Evolutionary conservation across 2,113 vertebrate genomes (phyloP).

Genomic region (Cheilinus undulatus): DNA sequence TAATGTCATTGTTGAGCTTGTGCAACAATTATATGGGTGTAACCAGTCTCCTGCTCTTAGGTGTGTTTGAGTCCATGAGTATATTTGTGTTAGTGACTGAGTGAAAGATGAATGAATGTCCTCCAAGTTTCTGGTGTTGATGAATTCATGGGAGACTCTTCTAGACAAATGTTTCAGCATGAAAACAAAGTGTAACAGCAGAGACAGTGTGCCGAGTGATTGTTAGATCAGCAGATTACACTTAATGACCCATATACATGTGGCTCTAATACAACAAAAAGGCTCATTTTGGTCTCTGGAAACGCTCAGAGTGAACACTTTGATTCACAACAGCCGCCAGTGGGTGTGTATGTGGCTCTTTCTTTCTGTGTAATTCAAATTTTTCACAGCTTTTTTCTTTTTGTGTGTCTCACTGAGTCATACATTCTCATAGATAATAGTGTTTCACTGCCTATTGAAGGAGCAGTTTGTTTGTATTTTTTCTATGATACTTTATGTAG

Average conservation of each 20-base stretch:
- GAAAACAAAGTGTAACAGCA: slow-evolving; percentile 1
- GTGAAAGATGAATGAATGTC: not conserved
- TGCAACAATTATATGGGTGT: not conserved
- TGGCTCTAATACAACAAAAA: slow-evolving; percentile 48
- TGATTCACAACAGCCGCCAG: not conserved
- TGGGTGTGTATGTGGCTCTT: not conserved
- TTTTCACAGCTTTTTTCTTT: not conserved
- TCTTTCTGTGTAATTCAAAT: not conserved
- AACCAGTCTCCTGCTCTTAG: slow-evolving; percentile 7
- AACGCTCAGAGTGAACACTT: slow-evolving; percentile 24
- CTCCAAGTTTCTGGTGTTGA: not conserved
- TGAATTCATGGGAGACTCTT: slow-evolving; percentile 7
- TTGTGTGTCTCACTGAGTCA: not conserved
- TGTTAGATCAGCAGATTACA: slow-evolving; percentile 58
- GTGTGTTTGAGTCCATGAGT: not conserved
- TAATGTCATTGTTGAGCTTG: slow-evolving; percentile 8
- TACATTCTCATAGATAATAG: too few species aligned
- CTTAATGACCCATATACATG: slow-evolving; percentile 45
- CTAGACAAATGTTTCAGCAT: slow-evolving; percentile 3
- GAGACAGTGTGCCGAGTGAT: slow-evolving; percentile 2
- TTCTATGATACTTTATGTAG: too few species aligned
- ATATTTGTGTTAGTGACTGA: too few species aligned
- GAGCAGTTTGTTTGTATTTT: too few species aligned
- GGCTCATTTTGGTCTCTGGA: slow-evolving; percentile 27
- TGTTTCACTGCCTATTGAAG: too few species aligned